phyloP scores from a whole-genome alignment of 2,797 vertebrate species.

The Poeciliopsis presidionis region DNA sequence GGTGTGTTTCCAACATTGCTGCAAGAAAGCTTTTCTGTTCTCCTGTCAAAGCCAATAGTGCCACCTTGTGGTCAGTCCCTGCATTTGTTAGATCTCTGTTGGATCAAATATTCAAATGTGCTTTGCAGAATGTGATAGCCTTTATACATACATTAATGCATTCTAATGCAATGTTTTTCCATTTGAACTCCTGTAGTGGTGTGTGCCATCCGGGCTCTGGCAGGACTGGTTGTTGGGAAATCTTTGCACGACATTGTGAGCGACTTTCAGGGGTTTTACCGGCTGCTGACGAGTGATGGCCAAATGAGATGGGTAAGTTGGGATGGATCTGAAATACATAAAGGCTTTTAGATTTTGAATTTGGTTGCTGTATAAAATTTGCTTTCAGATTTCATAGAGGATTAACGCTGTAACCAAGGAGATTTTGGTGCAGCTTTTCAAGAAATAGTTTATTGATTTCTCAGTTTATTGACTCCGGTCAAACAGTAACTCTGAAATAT shows the following conservation, averaged over 20 bases:
- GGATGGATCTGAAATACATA: background rate
- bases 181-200: conserved; percentile 68
- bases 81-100: background rate
- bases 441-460: background rate
- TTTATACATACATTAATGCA: background rate
- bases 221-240: conserved; percentile 78
- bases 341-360: background rate
- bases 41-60: background rate
- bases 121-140: background rate
- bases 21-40: background rate
- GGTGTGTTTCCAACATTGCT: background rate
- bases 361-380: background rate
- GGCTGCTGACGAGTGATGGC: conserved; percentile 80
- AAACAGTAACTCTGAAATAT: background rate
- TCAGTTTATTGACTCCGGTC: background rate
- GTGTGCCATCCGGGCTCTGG: conserved; percentile 79
- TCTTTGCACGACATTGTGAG: conserved; percentile 79
- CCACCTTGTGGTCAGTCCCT: conserved; percentile 48
- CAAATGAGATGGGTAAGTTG: conserved; percentile 84
- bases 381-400: background rate
- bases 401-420: background rate
- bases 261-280: conserved; percentile 85
- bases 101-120: background rate
- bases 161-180: background rate
- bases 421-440: background rate